Evolutionary conservation across 2,888 invertebrate genomes (phyloP).

Genomic region (Emesis furor): DNA sequence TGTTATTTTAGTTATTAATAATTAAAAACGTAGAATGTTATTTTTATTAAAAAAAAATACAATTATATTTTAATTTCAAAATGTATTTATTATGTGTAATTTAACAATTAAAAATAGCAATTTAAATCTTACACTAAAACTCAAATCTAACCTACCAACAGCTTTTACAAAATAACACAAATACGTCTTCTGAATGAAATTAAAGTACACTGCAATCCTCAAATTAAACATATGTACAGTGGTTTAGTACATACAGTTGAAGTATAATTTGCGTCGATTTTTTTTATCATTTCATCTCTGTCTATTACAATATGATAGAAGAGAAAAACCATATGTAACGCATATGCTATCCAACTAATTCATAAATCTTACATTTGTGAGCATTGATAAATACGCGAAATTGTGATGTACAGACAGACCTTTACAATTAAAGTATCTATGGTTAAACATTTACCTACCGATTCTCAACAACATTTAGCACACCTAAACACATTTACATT

Average conservation of each 20-base stretch:
- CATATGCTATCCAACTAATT: neutral
- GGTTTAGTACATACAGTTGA: constrained; percentile 39
- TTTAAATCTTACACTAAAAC: constrained; percentile 64
- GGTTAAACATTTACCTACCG: no score
- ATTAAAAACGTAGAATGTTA: neutral
- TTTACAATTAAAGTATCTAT: neutral
- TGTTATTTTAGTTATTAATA: constrained; percentile 9
- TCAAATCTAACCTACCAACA: constrained; percentile 83
- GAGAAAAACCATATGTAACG: neutral
- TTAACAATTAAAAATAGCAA: constrained; percentile 9
- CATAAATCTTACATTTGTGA: neutral
- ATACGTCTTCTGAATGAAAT: constrained; percentile 45
- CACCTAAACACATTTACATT: no score
- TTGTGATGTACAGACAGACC: neutral
- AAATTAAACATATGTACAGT: constrained; percentile 73
- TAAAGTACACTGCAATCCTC: constrained; percentile 34
- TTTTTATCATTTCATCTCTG: neutral
- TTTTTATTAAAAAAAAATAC: constrained; percentile 1
- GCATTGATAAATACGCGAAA: neutral
- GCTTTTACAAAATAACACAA: constrained; percentile 82
- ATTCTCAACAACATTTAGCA: no score
- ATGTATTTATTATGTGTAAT: neutral
- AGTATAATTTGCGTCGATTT: neutral
- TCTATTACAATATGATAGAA: neutral
- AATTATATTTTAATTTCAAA: neutral